A percentile compares a stretch with the other conserved stretches of the same genome.
These are phyloP conservation scores for Helicoverpa armigera DNA, from an alignment of 1,140 invertebrate species.

Conservation along the genomic window DNA sequence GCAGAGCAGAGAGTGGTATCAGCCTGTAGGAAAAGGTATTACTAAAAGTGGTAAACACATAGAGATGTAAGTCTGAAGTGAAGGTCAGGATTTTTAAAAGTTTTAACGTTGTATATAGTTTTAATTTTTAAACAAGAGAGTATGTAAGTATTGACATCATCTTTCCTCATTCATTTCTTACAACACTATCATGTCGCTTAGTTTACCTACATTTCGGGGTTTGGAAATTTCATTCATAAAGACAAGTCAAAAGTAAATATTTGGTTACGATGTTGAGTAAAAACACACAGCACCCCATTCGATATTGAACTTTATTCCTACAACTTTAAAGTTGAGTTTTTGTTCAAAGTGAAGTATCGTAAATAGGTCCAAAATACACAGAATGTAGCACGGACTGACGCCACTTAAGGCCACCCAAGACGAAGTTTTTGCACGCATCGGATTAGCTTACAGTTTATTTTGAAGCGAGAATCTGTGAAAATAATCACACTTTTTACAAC, in stretches of 20 bases:
- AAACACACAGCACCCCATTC: constrained; percentile 37
- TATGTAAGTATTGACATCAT: not conserved
- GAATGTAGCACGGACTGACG: constrained; percentile 63
- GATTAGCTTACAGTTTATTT: constrained; percentile 61
- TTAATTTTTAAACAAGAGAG: not conserved
- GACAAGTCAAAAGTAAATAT: constrained; percentile 74
- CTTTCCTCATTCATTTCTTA: constrained; percentile 42
- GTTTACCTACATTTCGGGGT: constrained; percentile 52
- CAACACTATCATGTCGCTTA: constrained; percentile 45
- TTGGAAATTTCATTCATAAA: constrained; percentile 70
- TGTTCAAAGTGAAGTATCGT: constrained; percentile 25
- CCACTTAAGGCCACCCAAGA: constrained; percentile 67
- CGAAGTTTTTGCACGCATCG: constrained; percentile 53
- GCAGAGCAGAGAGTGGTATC: not conserved
- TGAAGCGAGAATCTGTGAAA: constrained; percentile 56
- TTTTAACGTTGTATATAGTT: too few species aligned
- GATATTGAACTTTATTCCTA: constrained; percentile 46
- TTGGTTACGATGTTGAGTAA: constrained; percentile 67
- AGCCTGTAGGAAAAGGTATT: too few species aligned
- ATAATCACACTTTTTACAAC: constrained; percentile 53
- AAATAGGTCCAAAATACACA: constrained; percentile 62
- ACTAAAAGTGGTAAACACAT: too few species aligned
- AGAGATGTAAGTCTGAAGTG: too few species aligned
- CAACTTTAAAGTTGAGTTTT: constrained; percentile 29
- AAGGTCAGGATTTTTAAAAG: too few species aligned